Base-by-base conservation (phyloP, 2,888 invertebrate species). In the Callyntrura sp. region DNA sequence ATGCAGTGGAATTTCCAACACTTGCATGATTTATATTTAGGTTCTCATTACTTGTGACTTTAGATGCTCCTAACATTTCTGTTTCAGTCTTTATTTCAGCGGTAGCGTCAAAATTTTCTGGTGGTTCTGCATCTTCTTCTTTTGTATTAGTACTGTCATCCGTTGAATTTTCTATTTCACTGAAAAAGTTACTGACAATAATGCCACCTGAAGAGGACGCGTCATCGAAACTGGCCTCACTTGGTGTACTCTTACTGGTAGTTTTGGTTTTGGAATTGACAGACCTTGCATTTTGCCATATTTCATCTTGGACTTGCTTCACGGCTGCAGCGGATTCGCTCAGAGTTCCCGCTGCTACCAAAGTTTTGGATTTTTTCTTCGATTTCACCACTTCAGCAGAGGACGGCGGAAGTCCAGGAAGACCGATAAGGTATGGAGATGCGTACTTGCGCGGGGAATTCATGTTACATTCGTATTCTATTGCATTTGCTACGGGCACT, bases 371-470 rank as follows among this genome's bases (percentile, higher is more conserved):
- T 17, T 78, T 78, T 28, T 55, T 78, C 28, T 28, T 78, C 23
- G 78, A 8, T 25, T 78, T 78, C 8, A 14, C 25, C 35, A n/a
- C 14, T n/a, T 1, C 8, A 17, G 14, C 17, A 1, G 73, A 25
- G 51, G 78, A 51, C 0, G 78, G 2, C 0, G 78, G 55, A 14
- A 78, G 78, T n/a, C 78, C 78, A n/a, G 78, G 78, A 55, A 78
- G 51, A n/a, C 78, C 78, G 0, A 25, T 51, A 9, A 78, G 55
- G 11, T 78, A 78, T 8, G 78, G 78, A 9, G 55, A 55, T 1
- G 78, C 20, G 55, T 78, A 78, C 28, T 78, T 78, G n/a, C 78
- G 78, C 1, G 78, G 78, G 14, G 78, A 78, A 17, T 55, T 78
- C 78, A 76, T 76, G 0, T n/a, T 20, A 60, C n/a, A n/a, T n/a